Conservation (phyloP, 92 coral and sea anemone genomes). For the Actinostola sp. region DNA sequence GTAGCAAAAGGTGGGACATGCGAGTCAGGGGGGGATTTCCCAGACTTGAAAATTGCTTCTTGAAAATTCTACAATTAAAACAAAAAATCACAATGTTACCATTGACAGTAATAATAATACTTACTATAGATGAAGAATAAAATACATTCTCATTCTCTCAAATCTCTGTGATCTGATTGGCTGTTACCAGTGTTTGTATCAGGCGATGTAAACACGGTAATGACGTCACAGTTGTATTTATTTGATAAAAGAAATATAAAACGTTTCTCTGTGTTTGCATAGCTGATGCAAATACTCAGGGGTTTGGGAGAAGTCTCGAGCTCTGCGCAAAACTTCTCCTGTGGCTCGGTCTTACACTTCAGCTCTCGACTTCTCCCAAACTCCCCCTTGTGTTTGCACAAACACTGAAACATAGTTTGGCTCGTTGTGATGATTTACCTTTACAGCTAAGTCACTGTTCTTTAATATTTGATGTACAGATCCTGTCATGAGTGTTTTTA, state of each 20-base stretch:
- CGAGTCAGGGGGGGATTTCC: conserved; percentile 82
- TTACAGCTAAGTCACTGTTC: conserved; percentile 66
- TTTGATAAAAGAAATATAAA: too few species aligned
- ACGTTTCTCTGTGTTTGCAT: too few species aligned
- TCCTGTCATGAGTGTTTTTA: conserved; percentile 76
- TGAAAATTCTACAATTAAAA: conserved; percentile 64
- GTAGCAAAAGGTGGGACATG: conserved; percentile 92
- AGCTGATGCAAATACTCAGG: too few species aligned
- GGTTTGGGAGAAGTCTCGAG: too few species aligned
- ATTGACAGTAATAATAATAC: background rate
- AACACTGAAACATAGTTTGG: background rate
- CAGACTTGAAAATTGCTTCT: conserved; percentile 78
- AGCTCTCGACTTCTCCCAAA: background rate
- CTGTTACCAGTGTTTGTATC: background rate
- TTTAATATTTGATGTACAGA: conserved; percentile 76
- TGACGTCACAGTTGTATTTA: too few species aligned
- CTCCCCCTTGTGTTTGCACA: background rate
- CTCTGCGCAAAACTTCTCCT: too few species aligned
- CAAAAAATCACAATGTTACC: background rate
- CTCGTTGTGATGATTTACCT: conserved; percentile 40
- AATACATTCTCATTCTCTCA: background rate
- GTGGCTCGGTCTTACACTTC: too few species aligned
- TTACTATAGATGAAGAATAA: background rate
- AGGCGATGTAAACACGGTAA: too few species aligned
- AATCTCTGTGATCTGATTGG: background rate